phyloP scores from a whole-genome alignment of 1,140 invertebrate species.

The Drosophila kohkoa region DNA sequence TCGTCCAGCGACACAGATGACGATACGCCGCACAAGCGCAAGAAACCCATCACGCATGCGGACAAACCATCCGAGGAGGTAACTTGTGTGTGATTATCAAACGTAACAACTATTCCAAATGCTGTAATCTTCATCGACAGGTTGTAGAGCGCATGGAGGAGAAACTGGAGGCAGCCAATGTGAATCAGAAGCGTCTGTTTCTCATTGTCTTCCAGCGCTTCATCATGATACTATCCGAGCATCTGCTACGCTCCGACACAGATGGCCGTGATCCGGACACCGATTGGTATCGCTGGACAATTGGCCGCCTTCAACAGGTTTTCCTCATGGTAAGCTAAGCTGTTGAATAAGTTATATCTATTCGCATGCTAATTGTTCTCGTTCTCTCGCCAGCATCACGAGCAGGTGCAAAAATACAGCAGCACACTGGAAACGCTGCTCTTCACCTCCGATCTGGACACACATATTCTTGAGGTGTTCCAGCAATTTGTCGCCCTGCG shows the following conservation, averaged over 20 bases:
- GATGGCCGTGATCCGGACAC: slow-evolving; percentile 97
- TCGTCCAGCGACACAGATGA: slow-evolving; percentile 93
- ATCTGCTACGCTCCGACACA: slow-evolving; percentile 96
- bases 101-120: background rate
- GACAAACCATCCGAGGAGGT: slow-evolving; percentile 94
- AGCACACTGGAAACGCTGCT: slow-evolving; percentile 96
- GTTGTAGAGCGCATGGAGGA: slow-evolving; percentile 98
- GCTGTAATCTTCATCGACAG: slow-evolving; percentile 56
- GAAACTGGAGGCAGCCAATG: slow-evolving; percentile 96
- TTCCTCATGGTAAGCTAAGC: slow-evolving; percentile 92
- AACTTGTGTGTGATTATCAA: background rate
- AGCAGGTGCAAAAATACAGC: slow-evolving; percentile 99
- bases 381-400: slow-evolving; percentile 91
- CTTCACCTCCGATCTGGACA: slow-evolving; percentile 98
- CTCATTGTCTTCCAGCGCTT: slow-evolving; percentile 99
- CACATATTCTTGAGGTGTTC: slow-evolving; percentile 98
- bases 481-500: slow-evolving; percentile 94
- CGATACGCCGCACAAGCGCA: slow-evolving; percentile 86
- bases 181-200: slow-evolving; percentile 98
- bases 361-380: background rate
- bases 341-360: too few species aligned
- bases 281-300: slow-evolving; percentile 98
- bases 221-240: slow-evolving; percentile 99
- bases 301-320: slow-evolving; percentile 97
- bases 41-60: slow-evolving; percentile 87